Evolutionary conservation across 2,113 vertebrate species (phyloP).

Genomic region (Paedocypris sp.): DNA sequence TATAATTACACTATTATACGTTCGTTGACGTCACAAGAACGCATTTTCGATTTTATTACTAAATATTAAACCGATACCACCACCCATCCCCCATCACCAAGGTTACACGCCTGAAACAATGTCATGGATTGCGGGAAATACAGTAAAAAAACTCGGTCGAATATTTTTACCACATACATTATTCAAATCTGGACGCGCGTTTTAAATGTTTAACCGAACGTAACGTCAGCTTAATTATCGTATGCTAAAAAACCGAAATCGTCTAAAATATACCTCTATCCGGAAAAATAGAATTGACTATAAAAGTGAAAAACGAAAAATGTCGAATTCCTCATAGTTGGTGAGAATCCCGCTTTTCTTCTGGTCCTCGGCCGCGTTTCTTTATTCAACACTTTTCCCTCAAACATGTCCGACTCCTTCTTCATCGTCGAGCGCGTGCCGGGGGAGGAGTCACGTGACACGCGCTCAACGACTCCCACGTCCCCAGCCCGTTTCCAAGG

Average conservation of each 20-base stretch:
- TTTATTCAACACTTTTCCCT: slow-evolving; percentile 58
- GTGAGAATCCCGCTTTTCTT: slow-evolving; percentile 52
- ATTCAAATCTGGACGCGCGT: not conserved
- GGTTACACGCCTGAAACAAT: slow-evolving; percentile 53
- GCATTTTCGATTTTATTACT: not conserved
- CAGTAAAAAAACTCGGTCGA: not conserved
- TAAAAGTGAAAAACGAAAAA: not conserved
- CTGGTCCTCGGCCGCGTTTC: slow-evolving; percentile 60
- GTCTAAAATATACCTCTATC: slow-evolving; percentile 14
- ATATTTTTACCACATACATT: not conserved
- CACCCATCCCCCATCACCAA: slow-evolving; percentile 64
- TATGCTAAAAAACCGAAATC: not conserved
- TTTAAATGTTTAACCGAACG: not conserved
- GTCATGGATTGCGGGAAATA: slow-evolving; percentile 35
- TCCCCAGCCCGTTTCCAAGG: not conserved
- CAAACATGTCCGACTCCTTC: slow-evolving; percentile 67
- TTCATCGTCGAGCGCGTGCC: slow-evolving; percentile 38
- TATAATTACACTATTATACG: too few relatives aligned
- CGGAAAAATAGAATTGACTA: not conserved
- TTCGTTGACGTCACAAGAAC: too few relatives aligned
- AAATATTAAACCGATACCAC: not conserved
- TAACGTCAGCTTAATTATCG: not conserved
- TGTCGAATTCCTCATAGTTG: slow-evolving; percentile 47
- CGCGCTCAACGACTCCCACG: not conserved
- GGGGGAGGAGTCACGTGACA: slow-evolving; percentile 61